Percentiles rank a stretch among this genome's conserved stretches.
Evolutionary conservation across 2,113 vertebrate species (phyloP).

Genomic region (Scophthalmus maximus): DNA sequence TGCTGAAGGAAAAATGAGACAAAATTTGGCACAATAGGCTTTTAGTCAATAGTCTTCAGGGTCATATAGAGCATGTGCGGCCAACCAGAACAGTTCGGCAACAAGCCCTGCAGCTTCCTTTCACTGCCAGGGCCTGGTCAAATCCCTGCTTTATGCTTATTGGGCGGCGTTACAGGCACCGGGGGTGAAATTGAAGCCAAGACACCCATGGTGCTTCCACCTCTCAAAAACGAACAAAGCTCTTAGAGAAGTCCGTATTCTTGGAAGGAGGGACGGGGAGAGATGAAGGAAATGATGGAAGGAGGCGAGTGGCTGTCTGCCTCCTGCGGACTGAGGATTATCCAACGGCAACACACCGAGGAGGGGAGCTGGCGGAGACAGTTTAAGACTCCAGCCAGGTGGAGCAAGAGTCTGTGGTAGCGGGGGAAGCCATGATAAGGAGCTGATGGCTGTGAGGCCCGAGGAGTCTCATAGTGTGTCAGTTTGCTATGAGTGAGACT

Average conservation of each 20-base stretch:
- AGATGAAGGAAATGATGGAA: conserved; percentile 44
- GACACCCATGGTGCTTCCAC: conserved; percentile 49
- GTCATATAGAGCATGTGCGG: conserved; percentile 58
- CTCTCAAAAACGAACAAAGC: conserved; percentile 47
- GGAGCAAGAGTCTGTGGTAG: conserved; percentile 3
- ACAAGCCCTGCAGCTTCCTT: conserved; percentile 42
- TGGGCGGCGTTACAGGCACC: conserved; percentile 40
- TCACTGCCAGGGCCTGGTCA: conserved; percentile 40
- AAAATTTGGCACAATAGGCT: conserved; percentile 51
- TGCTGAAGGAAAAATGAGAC: conserved; percentile 34
- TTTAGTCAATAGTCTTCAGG: conserved; percentile 69
- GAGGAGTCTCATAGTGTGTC: neutral
- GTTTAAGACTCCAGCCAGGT: conserved; percentile 11
- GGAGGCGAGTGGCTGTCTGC: conserved; percentile 47
- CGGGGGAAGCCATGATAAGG: conserved; percentile 2
- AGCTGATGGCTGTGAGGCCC: neutral
- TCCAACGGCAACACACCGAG: conserved; percentile 72
- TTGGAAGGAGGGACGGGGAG: conserved; percentile 30
- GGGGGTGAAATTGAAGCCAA: conserved; percentile 51
- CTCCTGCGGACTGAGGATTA: conserved; percentile 47
- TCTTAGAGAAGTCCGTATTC: conserved; percentile 31
- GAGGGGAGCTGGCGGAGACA: conserved; percentile 1
- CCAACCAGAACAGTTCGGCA: conserved; percentile 68
- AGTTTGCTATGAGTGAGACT: neutral
- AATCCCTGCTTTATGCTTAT: conserved; percentile 51